Evolutionary conservation across 2,113 vertebrate species (phyloP).

Genomic region (Crotophaga sulcirostris): DNA sequence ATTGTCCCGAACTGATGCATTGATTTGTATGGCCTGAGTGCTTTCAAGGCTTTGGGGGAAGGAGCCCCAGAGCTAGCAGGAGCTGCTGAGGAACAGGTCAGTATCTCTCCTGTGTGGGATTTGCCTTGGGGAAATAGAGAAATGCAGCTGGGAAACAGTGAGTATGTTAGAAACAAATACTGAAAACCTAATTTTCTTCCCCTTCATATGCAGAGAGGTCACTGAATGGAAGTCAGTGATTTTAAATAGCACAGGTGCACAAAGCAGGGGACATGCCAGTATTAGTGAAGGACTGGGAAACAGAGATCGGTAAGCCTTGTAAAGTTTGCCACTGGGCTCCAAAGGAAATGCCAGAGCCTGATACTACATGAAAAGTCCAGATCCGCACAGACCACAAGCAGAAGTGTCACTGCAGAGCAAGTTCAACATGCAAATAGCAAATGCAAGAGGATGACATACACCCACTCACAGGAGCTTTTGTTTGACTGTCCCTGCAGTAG

Average conservation of each 20-base stretch:
- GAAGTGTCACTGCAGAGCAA: background rate
- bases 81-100: background rate
- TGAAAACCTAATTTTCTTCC: background rate
- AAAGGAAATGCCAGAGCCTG: background rate
- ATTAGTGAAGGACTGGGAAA: background rate
- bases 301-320: background rate
- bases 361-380: background rate
- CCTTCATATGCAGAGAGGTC: accelerated
- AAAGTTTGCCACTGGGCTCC: background rate
- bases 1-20: background rate
- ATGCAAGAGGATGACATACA: background rate
- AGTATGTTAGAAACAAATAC: background rate
- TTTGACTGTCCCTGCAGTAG: background rate
- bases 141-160: background rate
- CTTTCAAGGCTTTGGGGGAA: background rate
- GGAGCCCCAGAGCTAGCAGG: background rate
- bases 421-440: background rate
- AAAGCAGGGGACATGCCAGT: background rate
- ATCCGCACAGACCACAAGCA: background rate
- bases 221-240: background rate
- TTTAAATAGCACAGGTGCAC: background rate
- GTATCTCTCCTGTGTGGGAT: background rate
- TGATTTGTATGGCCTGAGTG: background rate
- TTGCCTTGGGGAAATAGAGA: background rate
- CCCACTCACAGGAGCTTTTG: background rate